Evolutionary conservation across 2,888 invertebrate genomes (phyloP).

Genomic region (Brenthis ino): DNA sequence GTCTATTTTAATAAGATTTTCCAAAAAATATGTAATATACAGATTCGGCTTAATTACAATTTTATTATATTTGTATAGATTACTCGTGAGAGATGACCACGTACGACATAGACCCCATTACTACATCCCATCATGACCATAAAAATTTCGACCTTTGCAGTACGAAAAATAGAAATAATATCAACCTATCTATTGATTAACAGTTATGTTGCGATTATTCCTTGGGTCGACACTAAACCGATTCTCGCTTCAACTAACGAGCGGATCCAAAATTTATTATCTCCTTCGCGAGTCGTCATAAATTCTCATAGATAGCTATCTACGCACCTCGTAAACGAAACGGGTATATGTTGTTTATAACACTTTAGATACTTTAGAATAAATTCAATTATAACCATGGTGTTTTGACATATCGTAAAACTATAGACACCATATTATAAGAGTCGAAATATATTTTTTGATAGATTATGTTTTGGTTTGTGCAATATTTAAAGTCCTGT

Average conservation of each 20-base stretch:
- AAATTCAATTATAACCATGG: conserved; percentile 1
- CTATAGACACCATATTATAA: not conserved
- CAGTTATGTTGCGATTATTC: conserved; percentile 22
- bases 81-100: too few species aligned
- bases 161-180: too few species aligned
- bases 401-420: conserved; percentile 9
- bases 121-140: too few species aligned
- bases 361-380: conserved; percentile 11
- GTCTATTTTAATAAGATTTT: too few species aligned
- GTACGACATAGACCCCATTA: too few species aligned
- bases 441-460: too few species aligned
- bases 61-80: too few species aligned
- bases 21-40: too few species aligned
- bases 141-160: too few species aligned
- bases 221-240: conserved; percentile 28
- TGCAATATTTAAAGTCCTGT: too few species aligned
- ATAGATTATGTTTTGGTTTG: too few species aligned
- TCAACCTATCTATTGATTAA: conserved; percentile 3
- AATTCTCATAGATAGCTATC: conserved; percentile 41
- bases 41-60: too few species aligned
- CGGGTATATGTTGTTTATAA: conserved; percentile 19
- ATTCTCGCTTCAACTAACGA: conserved; percentile 37
- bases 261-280: conserved; percentile 36
- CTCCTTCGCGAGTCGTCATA: conserved; percentile 38
- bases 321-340: conserved; percentile 40